phyloP scores from a whole-genome alignment of 2,797 vertebrate genomes.

The Eurystomus glaucurus region DNA sequence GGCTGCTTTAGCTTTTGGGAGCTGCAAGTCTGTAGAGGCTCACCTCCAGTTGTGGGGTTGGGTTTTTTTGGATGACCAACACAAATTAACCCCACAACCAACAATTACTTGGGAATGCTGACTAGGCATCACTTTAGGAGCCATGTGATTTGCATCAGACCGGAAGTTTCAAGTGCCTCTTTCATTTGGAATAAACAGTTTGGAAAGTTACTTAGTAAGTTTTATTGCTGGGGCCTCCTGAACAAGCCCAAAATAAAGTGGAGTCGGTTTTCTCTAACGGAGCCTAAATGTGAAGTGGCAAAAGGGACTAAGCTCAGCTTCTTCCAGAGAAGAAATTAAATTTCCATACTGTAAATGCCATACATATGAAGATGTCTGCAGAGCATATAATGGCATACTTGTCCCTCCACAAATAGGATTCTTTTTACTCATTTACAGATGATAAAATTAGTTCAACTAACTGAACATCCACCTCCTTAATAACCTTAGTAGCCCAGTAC shows the following conservation, averaged over 20 bases:
- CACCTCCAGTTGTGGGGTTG: neutral
- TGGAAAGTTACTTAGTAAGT: neutral
- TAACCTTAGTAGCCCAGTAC: neutral
- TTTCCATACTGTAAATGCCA: neutral
- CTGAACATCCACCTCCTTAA: neutral
- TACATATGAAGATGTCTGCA: neutral
- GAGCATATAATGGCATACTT: neutral
- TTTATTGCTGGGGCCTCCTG: neutral
- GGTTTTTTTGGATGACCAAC: neutral
- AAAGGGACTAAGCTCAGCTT: neutral
- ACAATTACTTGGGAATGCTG: neutral
- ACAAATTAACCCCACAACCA: neutral
- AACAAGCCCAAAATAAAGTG: neutral
- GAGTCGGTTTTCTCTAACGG: neutral
- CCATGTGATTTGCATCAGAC: neutral
- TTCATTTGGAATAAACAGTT: neutral
- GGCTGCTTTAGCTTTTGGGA: neutral
- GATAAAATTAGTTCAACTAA: neutral
- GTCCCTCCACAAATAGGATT: neutral
- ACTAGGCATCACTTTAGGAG: neutral
- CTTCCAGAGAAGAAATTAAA: neutral
- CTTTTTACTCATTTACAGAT: neutral
- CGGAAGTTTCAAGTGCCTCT: neutral
- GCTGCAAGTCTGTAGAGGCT: neutral
- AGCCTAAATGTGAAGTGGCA: neutral